Evolutionary conservation across 2,797 vertebrate species (phyloP).

Genomic region (Coluber constrictor): DNA sequence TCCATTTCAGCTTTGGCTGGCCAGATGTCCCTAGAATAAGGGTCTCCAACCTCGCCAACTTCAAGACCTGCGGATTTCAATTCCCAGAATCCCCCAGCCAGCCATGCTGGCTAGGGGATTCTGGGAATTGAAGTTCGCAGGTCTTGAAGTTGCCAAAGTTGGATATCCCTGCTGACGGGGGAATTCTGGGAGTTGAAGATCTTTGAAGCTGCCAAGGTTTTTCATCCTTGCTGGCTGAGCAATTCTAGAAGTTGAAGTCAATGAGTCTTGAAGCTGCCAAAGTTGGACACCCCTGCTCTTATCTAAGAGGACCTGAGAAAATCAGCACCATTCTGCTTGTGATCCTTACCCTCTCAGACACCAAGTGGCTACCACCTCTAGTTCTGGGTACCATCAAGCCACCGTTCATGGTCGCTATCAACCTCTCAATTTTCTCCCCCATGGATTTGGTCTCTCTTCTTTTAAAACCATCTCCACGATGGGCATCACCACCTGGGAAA

Average conservation of each 20-base stretch:
- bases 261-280: too few relatives aligned
- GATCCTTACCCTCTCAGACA: neutral
- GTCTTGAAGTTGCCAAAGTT: too few relatives aligned
- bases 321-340: neutral
- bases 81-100: neutral
- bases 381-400: neutral
- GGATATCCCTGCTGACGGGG: too few relatives aligned
- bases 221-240: too few relatives aligned
- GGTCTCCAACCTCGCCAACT: neutral
- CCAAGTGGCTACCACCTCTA: neutral
- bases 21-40: neutral
- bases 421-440: neutral
- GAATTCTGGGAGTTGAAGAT: too few relatives aligned
- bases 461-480: neutral
- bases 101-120: rapidly evolving
- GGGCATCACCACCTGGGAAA: neutral
- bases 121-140: too few relatives aligned
- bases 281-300: neutral
- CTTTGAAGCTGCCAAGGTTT: too few relatives aligned
- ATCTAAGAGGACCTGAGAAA: neutral
- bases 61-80: neutral
- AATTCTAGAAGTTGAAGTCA: too few relatives aligned
- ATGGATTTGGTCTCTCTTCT: neutral
- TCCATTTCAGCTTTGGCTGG: neutral
- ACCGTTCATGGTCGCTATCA: too few relatives aligned